Percentiles rank a stretch among this genome's conserved stretches.
Conservation (phyloP, 2,113 vertebrate species). For the Phalacrocorax aristotelis region DNA sequence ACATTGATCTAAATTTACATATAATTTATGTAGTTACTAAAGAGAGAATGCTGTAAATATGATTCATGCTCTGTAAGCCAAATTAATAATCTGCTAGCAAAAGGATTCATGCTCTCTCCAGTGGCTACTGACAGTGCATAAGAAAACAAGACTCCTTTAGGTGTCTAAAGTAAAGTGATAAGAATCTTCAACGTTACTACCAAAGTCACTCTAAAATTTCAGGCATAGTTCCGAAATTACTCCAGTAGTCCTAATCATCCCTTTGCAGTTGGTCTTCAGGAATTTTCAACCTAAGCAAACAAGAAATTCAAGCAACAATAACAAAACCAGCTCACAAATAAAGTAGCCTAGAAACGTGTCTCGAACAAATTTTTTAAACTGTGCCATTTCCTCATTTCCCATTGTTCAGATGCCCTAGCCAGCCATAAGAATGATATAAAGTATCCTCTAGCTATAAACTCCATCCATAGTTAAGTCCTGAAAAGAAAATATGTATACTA, state of each 20-base stretch:
- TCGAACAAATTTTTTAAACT: background rate
- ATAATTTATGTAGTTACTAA: background rate
- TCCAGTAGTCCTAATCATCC: background rate
- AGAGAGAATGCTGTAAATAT: background rate
- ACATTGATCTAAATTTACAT: background rate
- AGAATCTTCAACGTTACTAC: background rate
- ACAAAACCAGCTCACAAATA: background rate
- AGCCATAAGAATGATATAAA: conserved; percentile 1
- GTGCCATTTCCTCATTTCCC: background rate
- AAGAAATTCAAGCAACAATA: background rate
- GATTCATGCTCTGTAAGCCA: background rate
- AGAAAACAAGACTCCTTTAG: background rate
- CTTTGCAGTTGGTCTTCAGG: background rate
- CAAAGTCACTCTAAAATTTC: background rate
- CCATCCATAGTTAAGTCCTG: background rate
- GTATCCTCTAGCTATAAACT: conserved; percentile 19
- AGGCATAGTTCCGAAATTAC: background rate
- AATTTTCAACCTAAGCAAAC: background rate
- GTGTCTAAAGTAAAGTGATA: background rate
- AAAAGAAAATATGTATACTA: conserved; percentile 49
- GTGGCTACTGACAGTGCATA: background rate
- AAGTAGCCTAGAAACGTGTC: background rate
- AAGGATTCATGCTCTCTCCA: background rate
- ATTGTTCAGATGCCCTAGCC: background rate
- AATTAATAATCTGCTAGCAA: background rate